Percentiles rank a stretch among this genome's conserved stretches.
phyloP scores from a whole-genome alignment of 2,113 vertebrate species.

The Pyxicephalus adspersus region DNA sequence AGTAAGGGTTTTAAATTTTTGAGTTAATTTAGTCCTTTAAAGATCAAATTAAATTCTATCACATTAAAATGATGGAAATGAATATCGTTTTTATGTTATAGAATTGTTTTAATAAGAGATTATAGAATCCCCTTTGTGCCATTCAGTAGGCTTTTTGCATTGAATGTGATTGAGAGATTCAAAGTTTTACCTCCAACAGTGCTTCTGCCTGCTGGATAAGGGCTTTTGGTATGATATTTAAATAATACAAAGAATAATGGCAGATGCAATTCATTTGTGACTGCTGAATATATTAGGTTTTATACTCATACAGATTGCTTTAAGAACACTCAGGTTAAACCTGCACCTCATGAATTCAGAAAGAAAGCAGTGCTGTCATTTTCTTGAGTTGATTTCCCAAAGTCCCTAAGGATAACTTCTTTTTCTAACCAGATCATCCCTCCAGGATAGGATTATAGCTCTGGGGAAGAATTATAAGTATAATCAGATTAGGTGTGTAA shows the following conservation, averaged over 20 bases:
- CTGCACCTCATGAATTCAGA: not conserved
- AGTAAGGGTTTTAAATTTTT: too few species aligned
- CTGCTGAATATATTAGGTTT: not conserved
- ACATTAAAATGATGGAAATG: too few species aligned
- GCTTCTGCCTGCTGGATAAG: too few species aligned
- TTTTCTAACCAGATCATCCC: slow-evolving; percentile 36
- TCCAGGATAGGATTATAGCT: slow-evolving; percentile 24
- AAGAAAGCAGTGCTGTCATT: not conserved
- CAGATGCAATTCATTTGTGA: not conserved
- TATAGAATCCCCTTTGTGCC: too few species aligned
- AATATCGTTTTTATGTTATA: too few species aligned
- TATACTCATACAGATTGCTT: not conserved
- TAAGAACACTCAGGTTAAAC: not conserved
- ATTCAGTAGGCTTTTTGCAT: too few species aligned
- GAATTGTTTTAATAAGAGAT: too few species aligned
- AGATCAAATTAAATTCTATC: too few species aligned
- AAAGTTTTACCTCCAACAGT: too few species aligned
- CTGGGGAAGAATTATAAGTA: slow-evolving; percentile 28
- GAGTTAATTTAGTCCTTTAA: too few species aligned
- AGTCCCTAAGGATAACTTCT: not conserved
- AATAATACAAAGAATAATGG: not conserved
- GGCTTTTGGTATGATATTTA: too few species aligned
- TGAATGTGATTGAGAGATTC: too few species aligned
- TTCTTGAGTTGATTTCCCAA: not conserved
- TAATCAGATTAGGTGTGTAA: slow-evolving; percentile 38